These are phyloP conservation scores for Poliocrania exsul DNA, from an alignment of 2,797 vertebrate genomes.

Conservation along the genomic window DNA sequence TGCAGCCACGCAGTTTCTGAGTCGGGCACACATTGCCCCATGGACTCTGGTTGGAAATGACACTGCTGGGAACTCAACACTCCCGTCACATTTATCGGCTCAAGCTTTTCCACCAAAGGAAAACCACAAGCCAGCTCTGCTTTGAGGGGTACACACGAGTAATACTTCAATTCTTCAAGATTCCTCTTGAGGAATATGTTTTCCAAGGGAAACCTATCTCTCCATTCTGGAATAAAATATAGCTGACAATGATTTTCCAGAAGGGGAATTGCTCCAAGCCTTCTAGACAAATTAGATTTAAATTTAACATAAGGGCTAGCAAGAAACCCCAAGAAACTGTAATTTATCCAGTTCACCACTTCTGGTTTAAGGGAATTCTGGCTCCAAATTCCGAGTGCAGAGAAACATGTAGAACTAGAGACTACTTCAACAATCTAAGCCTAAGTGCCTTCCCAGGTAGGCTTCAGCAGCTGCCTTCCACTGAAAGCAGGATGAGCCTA, in stretches of 20 bases:
- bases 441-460: not conserved
- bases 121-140: not conserved
- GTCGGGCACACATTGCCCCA: not conserved
- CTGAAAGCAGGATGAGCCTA: not conserved
- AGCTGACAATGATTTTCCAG: not conserved
- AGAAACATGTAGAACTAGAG: not conserved
- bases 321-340: not conserved
- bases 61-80: not conserved
- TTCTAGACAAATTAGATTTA: not conserved
- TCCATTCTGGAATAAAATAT: not conserved
- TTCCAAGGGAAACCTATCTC: not conserved
- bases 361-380: not conserved
- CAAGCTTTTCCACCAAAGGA: not conserved
- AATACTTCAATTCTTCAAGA: not conserved
- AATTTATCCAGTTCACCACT: not conserved
- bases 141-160: not conserved
- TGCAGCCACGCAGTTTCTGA: not conserved
- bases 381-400: not conserved
- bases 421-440: not conserved
- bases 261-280: not conserved
- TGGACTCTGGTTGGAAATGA: not conserved
- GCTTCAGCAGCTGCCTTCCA: not conserved
- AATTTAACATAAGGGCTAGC: not conserved
- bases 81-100: not conserved
- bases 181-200: not conserved